phyloP scores from a whole-genome alignment of 1,140 invertebrate species.

The Nymphalis io region DNA sequence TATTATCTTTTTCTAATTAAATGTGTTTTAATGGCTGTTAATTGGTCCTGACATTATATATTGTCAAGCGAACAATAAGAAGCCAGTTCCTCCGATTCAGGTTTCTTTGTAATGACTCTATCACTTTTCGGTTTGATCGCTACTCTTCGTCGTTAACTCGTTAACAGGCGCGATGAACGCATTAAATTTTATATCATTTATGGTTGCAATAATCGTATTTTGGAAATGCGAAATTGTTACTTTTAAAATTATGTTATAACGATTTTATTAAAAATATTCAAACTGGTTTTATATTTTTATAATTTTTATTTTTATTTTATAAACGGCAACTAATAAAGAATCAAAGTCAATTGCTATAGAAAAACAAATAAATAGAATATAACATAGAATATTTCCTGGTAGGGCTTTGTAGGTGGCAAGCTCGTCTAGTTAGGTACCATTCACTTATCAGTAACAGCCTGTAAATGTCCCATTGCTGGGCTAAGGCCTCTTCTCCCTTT shows the following conservation, averaged over 20 bases:
- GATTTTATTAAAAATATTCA: background rate
- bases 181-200: constrained; percentile 30
- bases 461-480: no score
- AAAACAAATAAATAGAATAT: no score
- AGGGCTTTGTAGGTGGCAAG: no score
- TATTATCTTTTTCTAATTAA: no score
- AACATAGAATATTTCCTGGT: no score
- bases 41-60: no score
- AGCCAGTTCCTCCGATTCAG: background rate
- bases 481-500: no score
- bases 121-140: constrained; percentile 1
- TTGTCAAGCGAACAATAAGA: no score
- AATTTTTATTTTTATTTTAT: background rate
- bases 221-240: constrained; percentile 16
- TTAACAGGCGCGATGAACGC: constrained; percentile 21
- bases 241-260: background rate
- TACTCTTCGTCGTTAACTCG: constrained; percentile 20
- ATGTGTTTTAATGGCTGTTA: no score
- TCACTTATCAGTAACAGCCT: no score
- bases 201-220: constrained; percentile 22
- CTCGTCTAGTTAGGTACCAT: no score
- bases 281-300: background rate
- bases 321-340: background rate
- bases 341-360: no score
- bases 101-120: constrained; percentile 17